These are phyloP conservation scores for Leptinotarsa haldemani DNA, from an alignment of 2,888 invertebrate species.

Conservation along the genomic window DNA sequence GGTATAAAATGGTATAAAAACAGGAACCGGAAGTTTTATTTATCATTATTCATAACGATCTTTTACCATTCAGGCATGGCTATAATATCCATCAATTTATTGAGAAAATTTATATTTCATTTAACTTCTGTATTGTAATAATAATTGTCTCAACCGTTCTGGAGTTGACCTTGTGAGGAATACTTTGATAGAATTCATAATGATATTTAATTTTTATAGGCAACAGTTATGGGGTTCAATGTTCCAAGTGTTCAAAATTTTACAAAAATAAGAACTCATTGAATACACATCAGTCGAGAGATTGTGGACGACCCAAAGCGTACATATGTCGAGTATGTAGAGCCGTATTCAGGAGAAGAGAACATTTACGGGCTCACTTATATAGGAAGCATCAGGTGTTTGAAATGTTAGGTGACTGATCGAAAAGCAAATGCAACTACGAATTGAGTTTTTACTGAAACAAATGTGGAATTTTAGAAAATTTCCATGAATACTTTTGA, in stretches of 20 bases:
- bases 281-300: conserved; percentile 28
- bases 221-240: conserved; percentile 6
- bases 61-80: too few relatives aligned
- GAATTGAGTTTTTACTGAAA: background rate
- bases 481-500: background rate
- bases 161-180: too few relatives aligned
- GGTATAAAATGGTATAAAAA: too few relatives aligned
- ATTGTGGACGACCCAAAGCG: conserved; percentile 33
- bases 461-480: background rate
- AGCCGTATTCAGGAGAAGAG: conserved; percentile 38
- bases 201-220: background rate
- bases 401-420: background rate
- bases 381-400: conserved; percentile 24
- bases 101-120: too few relatives aligned
- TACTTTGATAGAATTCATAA: background rate
- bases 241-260: conserved; percentile 10
- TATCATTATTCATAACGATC: too few relatives aligned
- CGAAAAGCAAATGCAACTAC: background rate
- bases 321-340: conserved; percentile 47
- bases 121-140: too few relatives aligned
- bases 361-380: conserved; percentile 65
- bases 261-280: conserved; percentile 24
- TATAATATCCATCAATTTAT: too few relatives aligned
- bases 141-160: too few relatives aligned
- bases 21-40: too few relatives aligned